A percentile compares a stretch with the other conserved stretches of the same genome.
These are phyloP conservation scores for Chymomyza amoena DNA, from an alignment of 2,888 invertebrate genomes.

Conservation along the genomic window DNA sequence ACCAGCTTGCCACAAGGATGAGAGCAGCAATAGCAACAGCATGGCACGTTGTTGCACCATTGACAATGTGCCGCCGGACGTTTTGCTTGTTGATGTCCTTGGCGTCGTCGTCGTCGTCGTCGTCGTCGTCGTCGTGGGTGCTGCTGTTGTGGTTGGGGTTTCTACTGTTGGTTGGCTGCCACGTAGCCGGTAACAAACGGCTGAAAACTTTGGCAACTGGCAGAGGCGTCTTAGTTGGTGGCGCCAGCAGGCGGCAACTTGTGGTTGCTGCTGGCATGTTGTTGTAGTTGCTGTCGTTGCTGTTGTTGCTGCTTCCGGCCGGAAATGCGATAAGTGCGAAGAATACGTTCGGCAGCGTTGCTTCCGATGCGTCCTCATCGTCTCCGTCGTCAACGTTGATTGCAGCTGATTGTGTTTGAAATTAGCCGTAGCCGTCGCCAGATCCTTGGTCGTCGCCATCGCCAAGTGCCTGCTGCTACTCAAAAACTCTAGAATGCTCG, in stretches of 20 bases:
- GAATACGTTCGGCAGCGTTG: conserved; percentile 1
- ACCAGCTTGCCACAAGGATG: conserved; percentile 68
- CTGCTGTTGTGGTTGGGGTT: conserved; percentile 4
- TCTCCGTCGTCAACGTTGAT: not conserved
- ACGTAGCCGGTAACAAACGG: not conserved
- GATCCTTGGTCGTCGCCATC: conserved; percentile 2
- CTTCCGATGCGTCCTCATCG: not conserved
- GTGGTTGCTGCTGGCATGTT: conserved; percentile 10
- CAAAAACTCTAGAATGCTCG: conserved; percentile 72
- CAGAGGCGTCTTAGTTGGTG: conserved; percentile 26
- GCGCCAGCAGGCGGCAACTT: conserved; percentile 36
- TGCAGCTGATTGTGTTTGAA: conserved; percentile 9
- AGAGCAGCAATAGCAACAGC: conserved; percentile 63
- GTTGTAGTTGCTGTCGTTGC: conserved; percentile 19
- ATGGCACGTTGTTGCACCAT: conserved; percentile 21
- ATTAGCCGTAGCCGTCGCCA: conserved; percentile 7
- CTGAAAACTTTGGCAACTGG: conserved; percentile 5
- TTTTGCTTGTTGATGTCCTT: not conserved
- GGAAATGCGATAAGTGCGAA: conserved; percentile 19
- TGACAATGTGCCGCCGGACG: not conserved
- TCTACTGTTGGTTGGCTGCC: not conserved
- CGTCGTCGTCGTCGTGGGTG: not conserved
- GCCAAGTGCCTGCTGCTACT: conserved; percentile 26
- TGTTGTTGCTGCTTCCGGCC: conserved; percentile 24
- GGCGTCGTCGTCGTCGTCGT: not conserved